Evolutionary conservation across 37 sponge, comb jelly and placozoan genomes (phyloP), one percentile per base, ranked within the genome.

Genomic region (Corticium candelabrum): DNA sequence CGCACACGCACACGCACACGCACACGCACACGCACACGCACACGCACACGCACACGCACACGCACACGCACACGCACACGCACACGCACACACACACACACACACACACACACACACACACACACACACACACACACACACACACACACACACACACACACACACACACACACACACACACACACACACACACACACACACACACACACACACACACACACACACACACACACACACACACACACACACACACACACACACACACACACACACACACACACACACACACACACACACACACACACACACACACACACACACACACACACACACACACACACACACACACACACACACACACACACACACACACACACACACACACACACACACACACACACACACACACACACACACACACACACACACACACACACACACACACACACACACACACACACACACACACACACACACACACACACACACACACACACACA

Each of bases 271-370:
- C 56, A 43, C 56, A 43, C 56, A 43, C 56, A 43, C 56, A 43
- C 56, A 67, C n/a, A 70, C 35, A n/a, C 1, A 68, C 77, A 77
- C 41, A 40, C 33, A 40, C 33, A 2, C 1, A 1, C 5, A 40
- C 33, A 77, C 1, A 21, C 41, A 37, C 33, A 37, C 77, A 21
- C 33, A 39, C 41, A 40, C 1, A 40, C 3, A 77, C 33, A 21
- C 33, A 77, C 40, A 38, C 38, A 38, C 39, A 1, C 3, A 77
- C 43, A 77, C 2, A 40, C 43, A 40, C 43, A 77, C 43, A 40
- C 77, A 77, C 38, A 39, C 3, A 1, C 41, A 77, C 77, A 77
- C 2, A 3, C 7, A 41, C 43, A 77, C 77, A 38, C 67, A 38
- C 33, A 31, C 35, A 1, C 5, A 68, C 37, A 68, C 34, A 2